Percentiles rank a stretch among this genome's conserved stretches.
Conservation (phyloP, 1,140 invertebrate species). For the Pseudomyrmex gracilis region DNA sequence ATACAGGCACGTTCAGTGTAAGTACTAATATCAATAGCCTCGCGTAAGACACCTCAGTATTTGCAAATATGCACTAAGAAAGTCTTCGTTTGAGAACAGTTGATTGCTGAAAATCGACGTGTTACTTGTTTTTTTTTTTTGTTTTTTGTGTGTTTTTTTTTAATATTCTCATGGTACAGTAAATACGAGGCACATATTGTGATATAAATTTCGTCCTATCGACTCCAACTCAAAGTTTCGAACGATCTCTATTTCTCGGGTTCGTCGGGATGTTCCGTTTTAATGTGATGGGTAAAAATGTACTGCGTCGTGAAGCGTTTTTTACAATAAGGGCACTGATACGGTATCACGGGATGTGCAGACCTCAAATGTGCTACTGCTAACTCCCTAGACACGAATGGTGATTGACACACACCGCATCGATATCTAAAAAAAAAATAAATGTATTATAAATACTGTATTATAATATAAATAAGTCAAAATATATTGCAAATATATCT, state of each 20-base stretch:
- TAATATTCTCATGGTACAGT: neutral
- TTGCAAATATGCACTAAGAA: neutral
- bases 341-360: conserved; percentile 80
- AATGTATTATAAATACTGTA: neutral
- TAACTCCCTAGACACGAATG: conserved; percentile 78
- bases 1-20: conserved; percentile 69
- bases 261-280: conserved; percentile 78
- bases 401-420: conserved; percentile 80
- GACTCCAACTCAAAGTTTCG: neutral
- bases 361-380: conserved; percentile 80
- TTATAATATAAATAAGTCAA: too few species aligned
- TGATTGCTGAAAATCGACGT: neutral
- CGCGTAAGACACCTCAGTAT: conserved; percentile 60
- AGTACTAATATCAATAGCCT: conserved; percentile 70
- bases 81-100: conserved; percentile 1
- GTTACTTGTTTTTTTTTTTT: too few species aligned
- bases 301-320: conserved; percentile 80
- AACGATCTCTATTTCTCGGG: conserved; percentile 74
- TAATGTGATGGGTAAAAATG: conserved; percentile 79
- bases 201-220: conserved; percentile 37
- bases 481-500: too few species aligned
- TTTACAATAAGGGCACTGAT: conserved; percentile 81
- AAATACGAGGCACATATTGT: conserved; percentile 57
- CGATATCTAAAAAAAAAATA: conserved; percentile 75
- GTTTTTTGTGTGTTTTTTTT: too few species aligned